Conservation (phyloP, 2,797 vertebrate species). For the Gymnothorax reevesii region DNA sequence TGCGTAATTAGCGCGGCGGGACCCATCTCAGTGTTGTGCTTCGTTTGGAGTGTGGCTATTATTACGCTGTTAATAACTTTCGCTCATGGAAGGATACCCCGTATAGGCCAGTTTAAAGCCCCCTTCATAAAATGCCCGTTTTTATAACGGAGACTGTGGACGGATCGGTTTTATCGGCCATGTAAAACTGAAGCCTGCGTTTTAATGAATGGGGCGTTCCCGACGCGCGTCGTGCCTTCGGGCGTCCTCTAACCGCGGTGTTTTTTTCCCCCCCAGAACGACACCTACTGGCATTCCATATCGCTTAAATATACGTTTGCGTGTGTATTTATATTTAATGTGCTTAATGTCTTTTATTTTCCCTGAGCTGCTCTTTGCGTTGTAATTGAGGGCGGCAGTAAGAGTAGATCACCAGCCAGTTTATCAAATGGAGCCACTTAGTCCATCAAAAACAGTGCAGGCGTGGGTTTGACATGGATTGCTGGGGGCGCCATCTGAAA, state of each 20-base stretch:
- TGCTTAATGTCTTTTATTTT: neutral
- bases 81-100: neutral
- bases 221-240: neutral
- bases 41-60: neutral
- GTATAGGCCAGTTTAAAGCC: neutral
- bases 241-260: neutral
- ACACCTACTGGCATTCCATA: neutral
- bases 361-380: neutral
- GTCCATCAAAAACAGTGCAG: neutral
- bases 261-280: neutral
- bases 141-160: neutral
- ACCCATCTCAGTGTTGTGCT: neutral
- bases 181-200: neutral
- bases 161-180: neutral
- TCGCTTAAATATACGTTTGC: neutral
- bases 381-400: neutral
- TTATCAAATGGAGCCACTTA: slow-evolving; percentile 3
- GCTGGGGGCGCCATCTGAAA: neutral
- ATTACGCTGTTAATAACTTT: neutral
- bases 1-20: neutral
- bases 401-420: neutral
- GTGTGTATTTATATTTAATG: neutral
- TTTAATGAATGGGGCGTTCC: neutral
- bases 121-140: neutral
- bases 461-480: neutral